phyloP scores from a whole-genome alignment of 2,113 vertebrate genomes.

The Phalacrocorax carbo region DNA sequence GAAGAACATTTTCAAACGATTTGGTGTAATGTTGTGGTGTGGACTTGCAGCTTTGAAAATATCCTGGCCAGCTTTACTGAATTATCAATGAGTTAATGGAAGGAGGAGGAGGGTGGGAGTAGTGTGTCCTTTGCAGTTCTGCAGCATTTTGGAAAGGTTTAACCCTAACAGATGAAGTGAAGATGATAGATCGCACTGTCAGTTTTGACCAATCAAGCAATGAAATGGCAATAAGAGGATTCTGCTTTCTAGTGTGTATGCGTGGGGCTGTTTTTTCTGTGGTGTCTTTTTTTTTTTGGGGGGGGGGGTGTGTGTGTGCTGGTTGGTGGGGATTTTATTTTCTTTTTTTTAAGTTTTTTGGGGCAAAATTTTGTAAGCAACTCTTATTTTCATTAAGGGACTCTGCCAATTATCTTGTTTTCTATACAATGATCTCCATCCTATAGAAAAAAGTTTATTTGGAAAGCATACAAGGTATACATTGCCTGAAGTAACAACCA shows the following conservation, averaged over 20 bases:
- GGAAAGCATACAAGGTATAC: not conserved
- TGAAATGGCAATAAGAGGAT: conserved; percentile 5
- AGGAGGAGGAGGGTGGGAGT: not conserved
- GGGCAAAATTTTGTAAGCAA: not conserved
- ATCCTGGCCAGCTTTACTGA: not conserved
- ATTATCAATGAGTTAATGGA: conserved; percentile 15
- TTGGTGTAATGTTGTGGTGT: not conserved
- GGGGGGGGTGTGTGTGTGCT: too few relatives aligned
- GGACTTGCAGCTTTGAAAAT: not conserved
- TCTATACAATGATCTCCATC: not conserved
- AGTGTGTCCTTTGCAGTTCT: not conserved
- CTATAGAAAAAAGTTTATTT: not conserved
- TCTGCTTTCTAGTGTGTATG: not conserved
- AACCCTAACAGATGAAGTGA: conserved; percentile 49
- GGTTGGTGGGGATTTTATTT: not conserved
- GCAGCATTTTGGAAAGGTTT: conserved; percentile 52
- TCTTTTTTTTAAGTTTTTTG: not conserved
- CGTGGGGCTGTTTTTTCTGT: too few relatives aligned
- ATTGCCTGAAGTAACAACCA: not conserved
- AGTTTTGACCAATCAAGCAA: conserved; percentile 63
- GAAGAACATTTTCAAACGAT: not conserved
- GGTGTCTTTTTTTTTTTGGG: too few relatives aligned
- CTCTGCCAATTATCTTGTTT: not conserved
- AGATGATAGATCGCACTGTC: conserved; percentile 66
- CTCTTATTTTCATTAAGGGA: not conserved